These are phyloP conservation scores for Synanthedon myopaeformis DNA, from an alignment of 2,888 invertebrate species.

Conservation along the genomic window DNA sequence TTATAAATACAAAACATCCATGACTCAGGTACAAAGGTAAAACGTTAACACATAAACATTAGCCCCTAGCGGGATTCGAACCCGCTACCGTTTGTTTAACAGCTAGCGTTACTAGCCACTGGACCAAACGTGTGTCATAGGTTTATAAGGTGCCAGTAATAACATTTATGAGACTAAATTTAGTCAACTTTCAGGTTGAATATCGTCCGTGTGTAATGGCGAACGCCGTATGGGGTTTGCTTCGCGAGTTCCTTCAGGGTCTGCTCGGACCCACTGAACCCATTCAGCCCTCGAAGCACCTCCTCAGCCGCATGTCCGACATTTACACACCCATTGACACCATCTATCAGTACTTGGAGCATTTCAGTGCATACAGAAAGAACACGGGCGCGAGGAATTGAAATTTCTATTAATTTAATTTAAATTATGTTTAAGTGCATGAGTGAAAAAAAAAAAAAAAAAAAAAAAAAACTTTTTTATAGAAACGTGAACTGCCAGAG, in stretches of 20 bases:
- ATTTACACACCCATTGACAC: constrained; percentile 92
- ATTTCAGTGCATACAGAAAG: constrained; percentile 90
- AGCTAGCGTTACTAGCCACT: too few relatives aligned
- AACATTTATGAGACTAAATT: too few relatives aligned
- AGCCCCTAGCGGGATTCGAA: too few relatives aligned
- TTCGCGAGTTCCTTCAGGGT: constrained; percentile 92
- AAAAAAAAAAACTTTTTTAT: not conserved
- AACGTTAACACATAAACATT: too few relatives aligned
- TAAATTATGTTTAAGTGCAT: not conserved
- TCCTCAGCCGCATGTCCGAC: constrained; percentile 82
- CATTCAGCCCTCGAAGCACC: constrained; percentile 79
- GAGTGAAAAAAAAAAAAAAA: not conserved
- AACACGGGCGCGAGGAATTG: constrained; percentile 64
- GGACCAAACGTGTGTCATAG: too few relatives aligned
- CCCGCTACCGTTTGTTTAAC: too few relatives aligned
- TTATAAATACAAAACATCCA: too few relatives aligned
- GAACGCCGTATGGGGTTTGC: constrained; percentile 89
- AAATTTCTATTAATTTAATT: not conserved
- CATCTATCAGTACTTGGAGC: constrained; percentile 93
- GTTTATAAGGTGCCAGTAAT: too few relatives aligned
- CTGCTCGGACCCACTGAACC: constrained; percentile 84
- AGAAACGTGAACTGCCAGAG: too few relatives aligned
- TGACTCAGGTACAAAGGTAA: too few relatives aligned
- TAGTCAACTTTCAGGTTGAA: constrained; percentile 73
- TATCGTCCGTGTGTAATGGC: constrained; percentile 92